These are phyloP conservation scores for Heliconius sara DNA, from an alignment of 2,888 invertebrate genomes.

Conservation along the genomic window DNA sequence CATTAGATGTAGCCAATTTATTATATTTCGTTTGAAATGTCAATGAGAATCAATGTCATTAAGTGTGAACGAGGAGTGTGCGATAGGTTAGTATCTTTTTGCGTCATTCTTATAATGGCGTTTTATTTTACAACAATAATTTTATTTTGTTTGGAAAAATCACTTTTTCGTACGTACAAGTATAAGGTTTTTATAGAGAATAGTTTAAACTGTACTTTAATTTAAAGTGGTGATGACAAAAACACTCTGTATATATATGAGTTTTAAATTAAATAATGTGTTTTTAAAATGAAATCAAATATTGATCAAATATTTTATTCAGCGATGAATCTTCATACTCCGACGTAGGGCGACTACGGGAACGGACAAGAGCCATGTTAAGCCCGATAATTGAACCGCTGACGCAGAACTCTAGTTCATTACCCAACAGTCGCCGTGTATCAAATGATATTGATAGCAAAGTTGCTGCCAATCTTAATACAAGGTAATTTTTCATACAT, in stretches of 20 bases:
- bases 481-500: slow-evolving; percentile 59
- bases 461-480: slow-evolving; percentile 76
- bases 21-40: neutral
- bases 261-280: too few relatives aligned
- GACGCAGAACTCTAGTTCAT: slow-evolving; percentile 65
- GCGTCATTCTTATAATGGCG: too few relatives aligned
- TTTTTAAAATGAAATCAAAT: neutral
- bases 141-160: too few relatives aligned
- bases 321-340: slow-evolving; percentile 80
- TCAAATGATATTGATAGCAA: slow-evolving; percentile 73
- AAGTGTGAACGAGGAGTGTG: too few relatives aligned
- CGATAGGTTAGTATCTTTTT: too few relatives aligned
- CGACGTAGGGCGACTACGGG: slow-evolving; percentile 71
- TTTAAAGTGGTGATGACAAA: too few relatives aligned
- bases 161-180: too few relatives aligned
- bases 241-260: too few relatives aligned
- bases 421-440: slow-evolving; percentile 75
- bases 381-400: slow-evolving; percentile 65
- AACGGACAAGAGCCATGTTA: slow-evolving; percentile 73
- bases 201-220: too few relatives aligned
- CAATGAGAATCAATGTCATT: neutral
- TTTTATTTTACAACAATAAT: too few relatives aligned
- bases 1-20: neutral
- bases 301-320: slow-evolving; percentile 13
- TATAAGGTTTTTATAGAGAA: too few relatives aligned